These are phyloP conservation scores for Danio choprae DNA, from an alignment of 2,797 vertebrate genomes.

Conservation along the genomic window DNA sequence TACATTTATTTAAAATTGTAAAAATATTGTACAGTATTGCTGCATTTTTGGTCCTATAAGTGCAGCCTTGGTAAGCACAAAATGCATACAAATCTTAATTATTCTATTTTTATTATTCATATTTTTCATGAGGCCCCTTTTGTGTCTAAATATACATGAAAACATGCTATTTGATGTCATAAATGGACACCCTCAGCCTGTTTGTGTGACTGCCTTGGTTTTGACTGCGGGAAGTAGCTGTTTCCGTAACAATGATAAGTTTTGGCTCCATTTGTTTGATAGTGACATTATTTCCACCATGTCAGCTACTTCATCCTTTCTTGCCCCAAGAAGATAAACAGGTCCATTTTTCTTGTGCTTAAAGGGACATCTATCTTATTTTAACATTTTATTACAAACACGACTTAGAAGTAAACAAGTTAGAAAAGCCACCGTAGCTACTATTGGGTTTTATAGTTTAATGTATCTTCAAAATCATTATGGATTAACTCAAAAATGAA, in stretches of 20 bases:
- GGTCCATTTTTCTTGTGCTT: constrained; percentile 3
- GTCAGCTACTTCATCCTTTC: constrained; percentile 17
- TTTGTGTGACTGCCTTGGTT: constrained; percentile 51
- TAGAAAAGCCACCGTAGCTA: background rate
- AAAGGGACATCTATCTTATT: constrained; percentile 24
- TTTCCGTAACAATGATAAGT: constrained; percentile 61
- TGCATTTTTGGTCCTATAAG: no score
- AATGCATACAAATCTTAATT: background rate
- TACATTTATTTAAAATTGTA: no score
- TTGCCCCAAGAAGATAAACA: constrained; percentile 42
- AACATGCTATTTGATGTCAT: background rate
- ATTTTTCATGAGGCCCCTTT: background rate
- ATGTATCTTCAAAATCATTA: background rate
- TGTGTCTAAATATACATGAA: background rate
- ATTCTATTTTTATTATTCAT: background rate
- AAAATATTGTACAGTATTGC: no score
- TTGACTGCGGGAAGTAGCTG: constrained; percentile 65
- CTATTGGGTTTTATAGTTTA: background rate
- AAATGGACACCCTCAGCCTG: constrained; percentile 27
- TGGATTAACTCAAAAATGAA: background rate
- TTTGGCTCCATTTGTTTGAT: constrained; percentile 41
- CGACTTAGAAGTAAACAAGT: constrained; percentile 3
- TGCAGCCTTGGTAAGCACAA: no score
- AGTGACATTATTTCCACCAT: constrained; percentile 22
- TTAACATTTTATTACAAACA: background rate